Conservation (phyloP, 2,113 vertebrate genomes). For the Macrotis lagotis region DNA sequence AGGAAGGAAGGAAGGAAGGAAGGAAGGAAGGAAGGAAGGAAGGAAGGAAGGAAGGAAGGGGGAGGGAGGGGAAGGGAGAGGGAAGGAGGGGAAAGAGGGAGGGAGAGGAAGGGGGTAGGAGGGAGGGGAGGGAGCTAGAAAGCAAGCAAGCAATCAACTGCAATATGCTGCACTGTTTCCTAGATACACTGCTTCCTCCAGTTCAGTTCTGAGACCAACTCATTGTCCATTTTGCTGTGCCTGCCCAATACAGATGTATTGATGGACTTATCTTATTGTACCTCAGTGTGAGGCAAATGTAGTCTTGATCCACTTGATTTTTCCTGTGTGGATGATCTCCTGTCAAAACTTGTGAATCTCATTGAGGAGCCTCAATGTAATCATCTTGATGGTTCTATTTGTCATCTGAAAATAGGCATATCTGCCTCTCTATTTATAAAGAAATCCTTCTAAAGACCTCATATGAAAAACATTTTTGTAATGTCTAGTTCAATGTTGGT, state of each 20-base stretch:
- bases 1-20: neutral
- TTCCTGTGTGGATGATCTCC: too few relatives aligned
- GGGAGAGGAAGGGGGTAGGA: neutral
- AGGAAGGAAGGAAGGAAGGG: too few relatives aligned
- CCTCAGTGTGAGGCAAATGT: neutral
- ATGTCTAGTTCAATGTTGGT: neutral
- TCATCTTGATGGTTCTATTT: neutral
- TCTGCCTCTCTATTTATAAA: neutral
- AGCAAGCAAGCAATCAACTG: neutral
- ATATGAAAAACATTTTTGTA: neutral
- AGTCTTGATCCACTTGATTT: too few relatives aligned
- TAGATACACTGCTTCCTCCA: neutral
- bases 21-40: neutral
- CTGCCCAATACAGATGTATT: neutral
- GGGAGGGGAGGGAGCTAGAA: too few relatives aligned
- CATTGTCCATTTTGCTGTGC: neutral
- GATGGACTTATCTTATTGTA: neutral
- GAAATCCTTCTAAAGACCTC: neutral
- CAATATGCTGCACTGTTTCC: neutral
- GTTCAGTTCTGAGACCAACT: neutral
- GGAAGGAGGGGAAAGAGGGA: neutral
- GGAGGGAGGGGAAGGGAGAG: accelerated
- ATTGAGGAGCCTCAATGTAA: neutral
- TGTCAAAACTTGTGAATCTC: neutral
- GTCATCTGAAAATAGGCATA: neutral